These are phyloP conservation scores for Enoplosus armatus DNA, from an alignment of 2,797 vertebrate species.

Conservation along the genomic window DNA sequence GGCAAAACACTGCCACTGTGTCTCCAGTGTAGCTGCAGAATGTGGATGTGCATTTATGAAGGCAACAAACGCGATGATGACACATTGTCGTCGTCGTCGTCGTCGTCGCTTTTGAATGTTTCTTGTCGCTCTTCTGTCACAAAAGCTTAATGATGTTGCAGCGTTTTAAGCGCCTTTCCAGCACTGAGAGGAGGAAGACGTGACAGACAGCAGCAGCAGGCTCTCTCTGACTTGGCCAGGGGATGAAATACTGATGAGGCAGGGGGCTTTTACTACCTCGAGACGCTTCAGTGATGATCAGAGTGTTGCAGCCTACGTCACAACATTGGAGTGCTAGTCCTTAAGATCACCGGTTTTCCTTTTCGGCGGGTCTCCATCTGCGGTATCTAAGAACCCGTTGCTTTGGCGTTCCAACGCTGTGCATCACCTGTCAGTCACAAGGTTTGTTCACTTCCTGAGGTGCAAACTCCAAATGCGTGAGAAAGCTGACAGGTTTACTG, in stretches of 20 bases:
- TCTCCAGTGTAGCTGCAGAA: background rate
- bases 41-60: conserved; percentile 12
- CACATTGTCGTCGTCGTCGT: background rate
- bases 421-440: background rate
- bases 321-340: conserved; percentile 1
- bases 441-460: conserved; percentile 4
- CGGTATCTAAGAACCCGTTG: background rate
- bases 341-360: background rate
- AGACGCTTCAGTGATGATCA: conserved; percentile 23
- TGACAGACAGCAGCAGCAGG: conserved; percentile 28
- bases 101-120: background rate
- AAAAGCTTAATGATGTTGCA: conserved; percentile 26
- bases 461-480: background rate
- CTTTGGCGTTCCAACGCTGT: background rate
- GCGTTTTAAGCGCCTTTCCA: conserved; percentile 7
- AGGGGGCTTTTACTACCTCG: conserved; percentile 26
- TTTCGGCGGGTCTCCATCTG: background rate
- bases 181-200: background rate
- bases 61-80: too few relatives aligned
- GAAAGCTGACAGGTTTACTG: conserved; percentile 7
- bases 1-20: conserved; percentile 26
- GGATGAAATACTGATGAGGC: conserved; percentile 34
- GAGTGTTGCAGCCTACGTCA: background rate
- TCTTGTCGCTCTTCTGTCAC: background rate
- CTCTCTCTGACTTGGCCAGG: background rate